Conservation (phyloP, 2,113 vertebrate genomes). For the pig (Sus scrofa) region T2T-Sscrofa CM000818.6:60859501-60860000, state of each 20-base stretch:
- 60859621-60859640: neutral
- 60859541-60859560: neutral
- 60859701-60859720: neutral
- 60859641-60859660: neutral
- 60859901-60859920: slow-evolving; percentile 91
- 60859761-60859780: neutral
- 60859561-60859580: neutral
- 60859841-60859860: slow-evolving; percentile 49
- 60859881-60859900: neutral
- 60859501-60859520: neutral
- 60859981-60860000: slow-evolving; percentile 80
- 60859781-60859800: neutral
- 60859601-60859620: neutral
- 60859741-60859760: no score
- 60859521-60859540: neutral
- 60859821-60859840: neutral
- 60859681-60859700: neutral
- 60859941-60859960: slow-evolving; percentile 88
- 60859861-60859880: neutral
- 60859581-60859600: neutral
- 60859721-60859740: neutral
- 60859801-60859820: neutral
- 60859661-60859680: neutral
- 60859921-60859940: slow-evolving; percentile 91
- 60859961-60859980: slow-evolving; percentile 80